phyloP scores from a whole-genome alignment of 1,140 invertebrate species.

The Zophobas morio region DNA sequence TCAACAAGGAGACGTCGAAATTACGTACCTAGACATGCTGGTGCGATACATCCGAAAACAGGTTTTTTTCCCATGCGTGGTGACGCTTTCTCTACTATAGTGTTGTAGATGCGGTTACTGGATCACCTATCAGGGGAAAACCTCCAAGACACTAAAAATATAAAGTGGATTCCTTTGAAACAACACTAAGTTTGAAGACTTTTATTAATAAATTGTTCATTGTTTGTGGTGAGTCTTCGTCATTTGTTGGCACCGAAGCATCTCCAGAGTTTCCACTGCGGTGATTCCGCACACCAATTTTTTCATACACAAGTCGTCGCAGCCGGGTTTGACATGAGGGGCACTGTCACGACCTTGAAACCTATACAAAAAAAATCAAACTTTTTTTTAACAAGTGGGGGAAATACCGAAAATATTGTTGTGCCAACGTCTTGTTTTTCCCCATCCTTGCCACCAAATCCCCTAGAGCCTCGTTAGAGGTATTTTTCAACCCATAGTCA shows the following conservation, averaged over 20 bases:
- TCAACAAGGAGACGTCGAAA: constrained; percentile 73
- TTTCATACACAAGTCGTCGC: constrained; percentile 46
- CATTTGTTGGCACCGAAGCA: constrained; percentile 46
- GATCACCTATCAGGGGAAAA: background rate
- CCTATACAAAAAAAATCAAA: constrained; percentile 26
- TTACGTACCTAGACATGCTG: constrained; percentile 76
- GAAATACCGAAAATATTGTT: constrained; percentile 34
- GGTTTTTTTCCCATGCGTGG: constrained; percentile 66
- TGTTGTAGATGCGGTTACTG: constrained; percentile 8
- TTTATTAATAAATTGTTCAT: background rate
- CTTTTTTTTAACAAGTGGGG: too few relatives aligned
- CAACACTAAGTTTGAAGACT: background rate
- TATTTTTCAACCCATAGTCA: constrained; percentile 65
- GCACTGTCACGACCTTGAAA: constrained; percentile 50
- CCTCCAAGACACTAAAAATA: background rate
- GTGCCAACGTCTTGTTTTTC: background rate
- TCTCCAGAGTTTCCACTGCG: constrained; percentile 37
- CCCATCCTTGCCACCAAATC: constrained; percentile 58
- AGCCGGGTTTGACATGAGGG: constrained; percentile 22
- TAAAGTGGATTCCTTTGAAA: constrained; percentile 1
- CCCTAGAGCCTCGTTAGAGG: constrained; percentile 68
- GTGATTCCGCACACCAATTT: constrained; percentile 47
- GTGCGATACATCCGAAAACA: constrained; percentile 82
- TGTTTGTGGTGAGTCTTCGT: constrained; percentile 3
- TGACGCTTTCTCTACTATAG: background rate